Evolutionary conservation across 2,797 vertebrate species (phyloP).

Genomic region (Gambelia wislizenii): DNA sequence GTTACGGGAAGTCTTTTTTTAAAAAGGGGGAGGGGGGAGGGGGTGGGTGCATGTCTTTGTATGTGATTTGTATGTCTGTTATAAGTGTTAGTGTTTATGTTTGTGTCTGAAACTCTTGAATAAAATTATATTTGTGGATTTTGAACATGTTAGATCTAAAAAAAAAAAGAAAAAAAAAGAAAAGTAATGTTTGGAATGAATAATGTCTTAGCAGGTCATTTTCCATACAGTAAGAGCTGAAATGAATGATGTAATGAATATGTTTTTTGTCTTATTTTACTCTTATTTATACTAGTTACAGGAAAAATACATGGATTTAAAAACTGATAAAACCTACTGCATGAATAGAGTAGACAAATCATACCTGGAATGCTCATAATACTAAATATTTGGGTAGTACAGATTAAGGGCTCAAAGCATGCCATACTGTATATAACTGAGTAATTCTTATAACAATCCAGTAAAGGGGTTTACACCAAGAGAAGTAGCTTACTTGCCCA

Average conservation of each 20-base stretch:
- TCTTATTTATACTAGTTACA: background rate
- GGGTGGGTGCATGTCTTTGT: too few species aligned
- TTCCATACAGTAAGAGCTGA: too few species aligned
- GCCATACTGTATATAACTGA: too few species aligned
- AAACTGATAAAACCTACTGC: background rate
- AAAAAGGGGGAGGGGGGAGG: too few species aligned
- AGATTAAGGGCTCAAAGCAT: background rate
- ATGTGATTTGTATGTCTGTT: too few species aligned
- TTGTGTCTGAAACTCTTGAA: too few species aligned
- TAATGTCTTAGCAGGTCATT: too few species aligned
- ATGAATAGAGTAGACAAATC: background rate
- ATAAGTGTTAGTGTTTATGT: too few species aligned
- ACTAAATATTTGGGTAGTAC: background rate
- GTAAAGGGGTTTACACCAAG: background rate
- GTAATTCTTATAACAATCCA: background rate
- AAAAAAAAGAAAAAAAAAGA: too few species aligned
- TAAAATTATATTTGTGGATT: too few species aligned
- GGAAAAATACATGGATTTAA: background rate
- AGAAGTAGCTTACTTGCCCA: background rate
- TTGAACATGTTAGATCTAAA: too few species aligned
- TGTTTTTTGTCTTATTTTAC: background rate
- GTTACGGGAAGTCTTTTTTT: too few species aligned
- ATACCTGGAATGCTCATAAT: background rate
- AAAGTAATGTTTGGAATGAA: background rate
- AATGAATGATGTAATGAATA: background rate